phyloP scores from a whole-genome alignment of 64 coral and sea anemone species.

The Montipora efflorescens region DNA sequence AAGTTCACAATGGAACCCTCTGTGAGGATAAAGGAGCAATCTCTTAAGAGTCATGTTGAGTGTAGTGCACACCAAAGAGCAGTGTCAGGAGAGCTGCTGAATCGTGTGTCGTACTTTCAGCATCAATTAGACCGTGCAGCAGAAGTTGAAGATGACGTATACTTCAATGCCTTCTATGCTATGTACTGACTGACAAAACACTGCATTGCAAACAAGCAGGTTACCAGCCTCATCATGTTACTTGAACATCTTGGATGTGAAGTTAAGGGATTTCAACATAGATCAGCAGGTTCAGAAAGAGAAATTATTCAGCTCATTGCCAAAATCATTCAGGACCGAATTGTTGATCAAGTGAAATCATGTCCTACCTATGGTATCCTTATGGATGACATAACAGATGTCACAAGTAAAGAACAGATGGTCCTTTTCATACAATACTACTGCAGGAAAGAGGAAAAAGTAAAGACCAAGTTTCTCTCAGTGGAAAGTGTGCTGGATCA shows the following conservation, averaged over 20 bases:
- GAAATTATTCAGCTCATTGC: conserved; percentile 38
- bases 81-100: conserved; percentile 67
- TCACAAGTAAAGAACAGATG: conserved; percentile 70
- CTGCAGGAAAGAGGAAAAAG: conserved; percentile 73
- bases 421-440: conserved; percentile 68
- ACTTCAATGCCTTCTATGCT: conserved; percentile 65
- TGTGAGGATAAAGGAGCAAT: conserved; percentile 68
- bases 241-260: conserved; percentile 71
- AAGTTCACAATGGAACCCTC: conserved; percentile 67
- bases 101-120: conserved; percentile 71
- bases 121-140: conserved; percentile 53
- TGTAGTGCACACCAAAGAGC: conserved; percentile 72
- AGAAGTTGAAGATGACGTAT: conserved; percentile 67
- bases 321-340: conserved; percentile 7
- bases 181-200: conserved; percentile 73
- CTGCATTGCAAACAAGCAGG: conserved; percentile 71
- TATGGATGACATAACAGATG: conserved; percentile 69
- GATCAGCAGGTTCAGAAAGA: conserved; percentile 57
- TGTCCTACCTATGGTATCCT: conserved; percentile 56
- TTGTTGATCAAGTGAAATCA: conserved; percentile 68
- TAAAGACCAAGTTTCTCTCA: conserved; percentile 75
- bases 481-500: conserved; percentile 56
- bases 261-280: conserved; percentile 68
- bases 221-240: conserved; percentile 67
- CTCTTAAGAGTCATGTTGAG: conserved; percentile 66